Evolutionary conservation across 2,113 vertebrate species (phyloP), one percentile per base, ranked within the genome.

Genomic region (Pao palembangensis): DNA sequence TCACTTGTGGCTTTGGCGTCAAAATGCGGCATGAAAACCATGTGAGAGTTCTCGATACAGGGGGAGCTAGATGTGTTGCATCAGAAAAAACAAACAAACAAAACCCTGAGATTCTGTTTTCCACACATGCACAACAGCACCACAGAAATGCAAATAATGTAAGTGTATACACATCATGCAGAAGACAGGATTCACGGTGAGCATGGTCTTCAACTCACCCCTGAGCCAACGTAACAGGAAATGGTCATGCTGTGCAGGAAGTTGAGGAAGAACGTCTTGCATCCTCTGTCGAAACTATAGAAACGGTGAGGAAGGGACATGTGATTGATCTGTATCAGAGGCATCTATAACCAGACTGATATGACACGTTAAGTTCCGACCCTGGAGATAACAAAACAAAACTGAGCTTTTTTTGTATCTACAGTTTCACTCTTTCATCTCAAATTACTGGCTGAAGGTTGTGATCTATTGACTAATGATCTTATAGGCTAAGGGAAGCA

Each of bases 191-290:
- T 38, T 38, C 11, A 10, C 5, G 8, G 28, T 6, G 28, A 31
- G 6, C 11, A 5, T 3, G 16, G 2, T 23, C n/a, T 17, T 60
- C 0, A 47, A 58, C 90, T 92, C 70, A 99, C 96, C 96, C 93
- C 96, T 87, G 42, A 98, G 94, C 96, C 96, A 99, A 20, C 94
- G 93, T 53, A 99, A 88, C 63, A 99, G 90, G 84, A 92, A 98
- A 73, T 94, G 88, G 82, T 99, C 96, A 0, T 94, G 91, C 58
- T 94, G 94, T 4, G 81, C 80, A 23, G 94, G 95, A 62, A 96
- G 88, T 5, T 80, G 77, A 8, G 93, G 87, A 68, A 97, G 79
- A 80, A 99, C 79, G 0, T 99, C 96, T 76, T 93, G 87, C 58
- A 97, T 66, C 69, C 88, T 93, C 52, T 93, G 89, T 51, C 92